phyloP scores from a whole-genome alignment of 2,888 invertebrate species.

The Lepidocyrtoides sp. region DNA sequence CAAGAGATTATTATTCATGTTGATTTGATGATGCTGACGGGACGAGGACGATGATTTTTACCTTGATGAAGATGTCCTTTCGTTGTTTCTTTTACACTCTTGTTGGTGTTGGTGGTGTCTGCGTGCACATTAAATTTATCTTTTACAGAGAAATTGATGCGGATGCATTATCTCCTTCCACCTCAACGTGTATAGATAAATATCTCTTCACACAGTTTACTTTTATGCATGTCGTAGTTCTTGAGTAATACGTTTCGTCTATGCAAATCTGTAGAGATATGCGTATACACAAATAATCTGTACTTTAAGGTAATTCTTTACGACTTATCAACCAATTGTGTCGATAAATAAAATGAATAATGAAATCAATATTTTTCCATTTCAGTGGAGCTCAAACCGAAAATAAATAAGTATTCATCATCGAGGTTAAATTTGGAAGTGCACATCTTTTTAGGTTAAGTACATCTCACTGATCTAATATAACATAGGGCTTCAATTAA shows the following conservation, averaged over 20 bases:
- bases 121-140: slow-evolving; percentile 15
- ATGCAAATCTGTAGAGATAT: too few species aligned
- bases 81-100: slow-evolving; percentile 29
- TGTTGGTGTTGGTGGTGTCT: neutral
- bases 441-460: neutral
- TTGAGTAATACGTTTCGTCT: too few species aligned
- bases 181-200: neutral
- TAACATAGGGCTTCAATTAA: neutral
- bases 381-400: slow-evolving; percentile 1
- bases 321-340: too few species aligned
- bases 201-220: neutral
- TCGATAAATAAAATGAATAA: too few species aligned
- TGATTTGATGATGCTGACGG: slow-evolving; percentile 43
- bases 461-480: neutral
- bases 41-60: slow-evolving; percentile 60
- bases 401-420: slow-evolving; percentile 4
- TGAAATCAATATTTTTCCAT: neutral
- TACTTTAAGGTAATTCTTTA: too few species aligned
- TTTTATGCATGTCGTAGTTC: too few species aligned
- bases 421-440: slow-evolving; percentile 46
- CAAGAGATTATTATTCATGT: slow-evolving; percentile 64
- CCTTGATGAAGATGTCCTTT: slow-evolving; percentile 64
- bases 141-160: slow-evolving; percentile 46
- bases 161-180: neutral
- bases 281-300: neutral